Conservation (phyloP, 2,797 vertebrate species). For the Spinibarbus caldwelli region DNA sequence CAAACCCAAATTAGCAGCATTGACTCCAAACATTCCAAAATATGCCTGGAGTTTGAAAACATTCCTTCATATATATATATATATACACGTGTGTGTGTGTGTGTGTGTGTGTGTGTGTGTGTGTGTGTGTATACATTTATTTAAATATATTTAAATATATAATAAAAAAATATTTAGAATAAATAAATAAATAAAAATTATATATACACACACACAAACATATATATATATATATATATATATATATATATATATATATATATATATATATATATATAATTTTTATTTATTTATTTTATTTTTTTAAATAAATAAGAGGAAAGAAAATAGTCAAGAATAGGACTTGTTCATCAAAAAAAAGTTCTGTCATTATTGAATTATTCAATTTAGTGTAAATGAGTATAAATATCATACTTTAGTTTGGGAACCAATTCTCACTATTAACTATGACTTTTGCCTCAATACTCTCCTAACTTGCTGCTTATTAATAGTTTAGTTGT, state of each 20-base stretch:
- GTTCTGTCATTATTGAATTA: not conserved
- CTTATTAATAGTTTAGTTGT: not conserved
- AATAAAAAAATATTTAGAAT: no score
- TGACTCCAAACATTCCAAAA: not conserved
- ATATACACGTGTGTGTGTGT: no score
- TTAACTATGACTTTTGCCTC: not conserved
- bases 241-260: no score
- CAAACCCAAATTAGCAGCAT: not conserved
- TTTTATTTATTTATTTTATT: not conserved
- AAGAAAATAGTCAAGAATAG: not conserved
- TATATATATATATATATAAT: no score
- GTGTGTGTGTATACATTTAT: no score
- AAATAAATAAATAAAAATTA: no score
- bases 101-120: no score
- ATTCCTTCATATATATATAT: not conserved
- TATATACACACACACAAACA: no score
- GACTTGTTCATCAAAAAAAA: not conserved
- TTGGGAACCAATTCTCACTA: no score
- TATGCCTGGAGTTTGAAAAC: not conserved
- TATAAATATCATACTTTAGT: not conserved
- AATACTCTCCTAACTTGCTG: not conserved
- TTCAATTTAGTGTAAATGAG: not conserved
- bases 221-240: no score
- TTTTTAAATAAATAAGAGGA: not conserved
- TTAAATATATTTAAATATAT: no score